Evolutionary conservation across 30 jellyfish, hydroid and myxozoan species (phyloP).

Genomic region (Rhopilema esculentum): DNA sequence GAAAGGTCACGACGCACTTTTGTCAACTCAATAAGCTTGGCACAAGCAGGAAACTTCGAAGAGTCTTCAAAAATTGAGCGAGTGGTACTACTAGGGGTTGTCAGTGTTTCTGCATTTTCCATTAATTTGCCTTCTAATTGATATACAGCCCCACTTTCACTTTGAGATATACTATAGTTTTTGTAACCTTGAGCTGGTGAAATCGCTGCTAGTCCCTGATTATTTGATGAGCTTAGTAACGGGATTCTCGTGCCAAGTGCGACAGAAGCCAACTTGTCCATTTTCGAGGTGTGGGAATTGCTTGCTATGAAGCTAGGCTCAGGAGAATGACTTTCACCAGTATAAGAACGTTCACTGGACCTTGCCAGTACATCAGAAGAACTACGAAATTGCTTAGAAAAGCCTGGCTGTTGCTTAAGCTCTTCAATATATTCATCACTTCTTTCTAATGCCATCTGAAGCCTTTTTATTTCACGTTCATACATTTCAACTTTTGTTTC

Average conservation of each 20-base stretch:
- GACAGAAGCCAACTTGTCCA: slow-evolving; percentile 59
- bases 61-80: slow-evolving; percentile 76
- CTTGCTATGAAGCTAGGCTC: slow-evolving; percentile 5
- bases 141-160: not conserved
- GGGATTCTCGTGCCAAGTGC: slow-evolving; percentile 29
- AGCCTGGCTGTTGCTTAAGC: slow-evolving; percentile 42
- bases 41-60: slow-evolving; percentile 93
- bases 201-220: not conserved
- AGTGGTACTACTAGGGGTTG: not conserved
- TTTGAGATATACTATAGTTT: not conserved
- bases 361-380: slow-evolving; percentile 7
- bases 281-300: slow-evolving; percentile 18
- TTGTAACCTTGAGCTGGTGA: not conserved
- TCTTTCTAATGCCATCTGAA: slow-evolving; percentile 82
- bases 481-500: slow-evolving; percentile 91
- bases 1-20: slow-evolving; percentile 72
- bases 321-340: not conserved
- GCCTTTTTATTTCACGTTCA: slow-evolving; percentile 90
- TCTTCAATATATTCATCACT: slow-evolving; percentile 95
- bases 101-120: not conserved
- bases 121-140: not conserved
- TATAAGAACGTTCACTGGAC: not conserved
- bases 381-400: not conserved
- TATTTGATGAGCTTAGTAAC: not conserved
- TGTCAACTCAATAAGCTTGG: slow-evolving; percentile 88